A percentile compares a stretch with the other conserved stretches of the same genome.
These are phyloP conservation scores for Sorex araneus DNA, from an alignment of 2,113 vertebrate genomes.

Conservation along the genomic window DNA sequence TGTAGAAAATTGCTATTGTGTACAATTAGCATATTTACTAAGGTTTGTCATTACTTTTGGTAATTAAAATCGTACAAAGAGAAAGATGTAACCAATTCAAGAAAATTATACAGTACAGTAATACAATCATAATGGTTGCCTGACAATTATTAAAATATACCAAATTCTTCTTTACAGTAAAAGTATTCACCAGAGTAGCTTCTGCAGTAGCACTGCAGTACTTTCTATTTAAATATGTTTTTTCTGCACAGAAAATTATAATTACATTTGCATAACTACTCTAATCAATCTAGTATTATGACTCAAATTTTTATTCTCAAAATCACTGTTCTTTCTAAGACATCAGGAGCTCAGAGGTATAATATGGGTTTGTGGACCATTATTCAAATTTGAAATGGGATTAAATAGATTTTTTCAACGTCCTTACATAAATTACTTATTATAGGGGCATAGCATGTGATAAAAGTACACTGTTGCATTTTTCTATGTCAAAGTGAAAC, in stretches of 20 bases:
- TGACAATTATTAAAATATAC: conserved; percentile 88
- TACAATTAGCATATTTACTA: conserved; percentile 87
- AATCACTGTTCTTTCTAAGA: conserved; percentile 84
- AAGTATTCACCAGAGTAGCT: conserved; percentile 85
- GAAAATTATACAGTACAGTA: conserved; percentile 87
- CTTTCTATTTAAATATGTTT: conserved; percentile 83
- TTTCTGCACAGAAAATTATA: conserved; percentile 84
- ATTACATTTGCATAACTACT: conserved; percentile 88
- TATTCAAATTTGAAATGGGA: conserved; percentile 76
- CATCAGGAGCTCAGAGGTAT: conserved; percentile 76
- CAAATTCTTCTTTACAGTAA: conserved; percentile 82
- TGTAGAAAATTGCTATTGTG: conserved; percentile 85
- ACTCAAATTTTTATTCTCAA: conserved; percentile 84
- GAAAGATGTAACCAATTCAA: conserved; percentile 84
- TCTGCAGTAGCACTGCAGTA: conserved; percentile 83
- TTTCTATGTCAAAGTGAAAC: conserved; percentile 72
- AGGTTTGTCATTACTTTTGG: conserved; percentile 87
- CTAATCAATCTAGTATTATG: conserved; percentile 86
- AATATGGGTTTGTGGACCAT: conserved; percentile 57
- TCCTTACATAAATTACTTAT: conserved; percentile 73
- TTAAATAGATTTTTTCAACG: conserved; percentile 69
- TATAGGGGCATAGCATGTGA: conserved; percentile 65
- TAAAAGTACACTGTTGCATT: conserved; percentile 61
- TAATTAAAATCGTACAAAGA: conserved; percentile 88
- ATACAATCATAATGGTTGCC: conserved; percentile 86